phyloP scores from a whole-genome alignment of 2,113 vertebrate species.

The Lepidothrix coronata region DNA sequence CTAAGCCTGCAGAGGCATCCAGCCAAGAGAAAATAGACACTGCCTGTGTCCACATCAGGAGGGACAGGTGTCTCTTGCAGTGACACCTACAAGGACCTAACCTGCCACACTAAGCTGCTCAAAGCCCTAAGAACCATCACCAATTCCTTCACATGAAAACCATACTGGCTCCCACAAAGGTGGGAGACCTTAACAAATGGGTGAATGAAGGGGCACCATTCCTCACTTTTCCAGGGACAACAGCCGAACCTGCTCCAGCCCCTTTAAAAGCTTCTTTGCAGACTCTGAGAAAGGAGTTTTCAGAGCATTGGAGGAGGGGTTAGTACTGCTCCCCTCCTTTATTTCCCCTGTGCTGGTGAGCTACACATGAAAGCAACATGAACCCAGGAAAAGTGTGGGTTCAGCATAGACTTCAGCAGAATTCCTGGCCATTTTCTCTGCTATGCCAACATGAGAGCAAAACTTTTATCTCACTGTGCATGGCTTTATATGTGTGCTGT shows the following conservation, averaged over 20 bases:
- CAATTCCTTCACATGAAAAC: background rate
- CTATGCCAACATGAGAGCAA: background rate
- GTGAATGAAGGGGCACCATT: rapidly evolving
- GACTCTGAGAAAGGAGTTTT: background rate
- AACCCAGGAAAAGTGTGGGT: background rate
- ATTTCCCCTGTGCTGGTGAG: background rate
- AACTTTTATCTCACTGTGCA: background rate
- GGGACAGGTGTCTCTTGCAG: background rate
- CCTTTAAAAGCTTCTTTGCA: background rate
- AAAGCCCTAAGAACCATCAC: background rate
- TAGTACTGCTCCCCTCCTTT: background rate
- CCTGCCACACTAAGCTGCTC: background rate
- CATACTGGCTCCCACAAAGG: background rate
- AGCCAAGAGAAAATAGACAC: background rate
- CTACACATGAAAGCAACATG: background rate
- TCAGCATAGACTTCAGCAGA: background rate
- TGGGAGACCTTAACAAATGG: background rate
- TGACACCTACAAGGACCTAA: background rate
- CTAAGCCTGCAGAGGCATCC: background rate
- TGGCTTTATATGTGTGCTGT: rapidly evolving
- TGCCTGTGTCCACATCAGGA: background rate
- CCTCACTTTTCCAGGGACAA: background rate
- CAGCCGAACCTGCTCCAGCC: background rate
- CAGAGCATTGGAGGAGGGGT: background rate
- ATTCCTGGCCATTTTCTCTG: background rate